A percentile compares a stretch with the other conserved stretches of the same genome.
These are phyloP conservation scores for Dicerorhinus sumatrensis DNA, from an alignment of 2,113 vertebrate species.

Conservation along the genomic window DNA sequence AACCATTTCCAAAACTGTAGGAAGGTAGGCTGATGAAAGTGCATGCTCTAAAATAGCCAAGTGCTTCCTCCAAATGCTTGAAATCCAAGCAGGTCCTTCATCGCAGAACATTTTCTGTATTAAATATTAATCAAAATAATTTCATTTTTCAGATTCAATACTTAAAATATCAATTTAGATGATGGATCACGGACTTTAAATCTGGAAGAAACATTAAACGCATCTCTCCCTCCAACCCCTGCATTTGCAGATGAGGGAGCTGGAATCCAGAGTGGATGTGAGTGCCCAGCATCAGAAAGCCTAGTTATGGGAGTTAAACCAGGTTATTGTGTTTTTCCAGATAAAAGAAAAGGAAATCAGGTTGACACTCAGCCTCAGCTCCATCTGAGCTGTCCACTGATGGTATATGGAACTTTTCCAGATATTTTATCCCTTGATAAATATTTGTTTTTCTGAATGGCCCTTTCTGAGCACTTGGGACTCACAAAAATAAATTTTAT, in stretches of 20 bases:
- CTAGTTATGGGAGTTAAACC: background rate
- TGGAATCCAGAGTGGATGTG: background rate
- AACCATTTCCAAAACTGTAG: conserved; percentile 63
- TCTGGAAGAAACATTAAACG: conserved; percentile 29
- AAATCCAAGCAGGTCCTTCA: conserved; percentile 40
- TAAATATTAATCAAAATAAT: conserved; percentile 79
- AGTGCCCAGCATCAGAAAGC: background rate
- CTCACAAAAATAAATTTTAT: background rate
- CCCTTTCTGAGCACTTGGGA: too few relatives aligned
- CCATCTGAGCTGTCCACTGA: background rate
- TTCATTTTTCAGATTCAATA: conserved; percentile 69
- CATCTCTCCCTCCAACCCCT: background rate
- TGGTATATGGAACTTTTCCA: background rate
- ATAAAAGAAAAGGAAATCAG: background rate
- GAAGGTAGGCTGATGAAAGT: conserved; percentile 60
- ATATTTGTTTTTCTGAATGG: conserved; percentile 10
- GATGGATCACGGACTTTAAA: conserved; percentile 63
- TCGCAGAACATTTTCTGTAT: conserved; percentile 55
- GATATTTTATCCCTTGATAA: background rate
- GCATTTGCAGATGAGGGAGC: background rate
- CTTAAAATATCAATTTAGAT: conserved; percentile 73
- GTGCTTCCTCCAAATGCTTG: conserved; percentile 57
- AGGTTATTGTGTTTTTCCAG: background rate
- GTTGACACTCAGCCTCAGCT: background rate
- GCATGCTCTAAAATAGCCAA: conserved; percentile 43